Conservation (phyloP, 2,888 invertebrate genomes). For the Aquatica leii region DNA sequence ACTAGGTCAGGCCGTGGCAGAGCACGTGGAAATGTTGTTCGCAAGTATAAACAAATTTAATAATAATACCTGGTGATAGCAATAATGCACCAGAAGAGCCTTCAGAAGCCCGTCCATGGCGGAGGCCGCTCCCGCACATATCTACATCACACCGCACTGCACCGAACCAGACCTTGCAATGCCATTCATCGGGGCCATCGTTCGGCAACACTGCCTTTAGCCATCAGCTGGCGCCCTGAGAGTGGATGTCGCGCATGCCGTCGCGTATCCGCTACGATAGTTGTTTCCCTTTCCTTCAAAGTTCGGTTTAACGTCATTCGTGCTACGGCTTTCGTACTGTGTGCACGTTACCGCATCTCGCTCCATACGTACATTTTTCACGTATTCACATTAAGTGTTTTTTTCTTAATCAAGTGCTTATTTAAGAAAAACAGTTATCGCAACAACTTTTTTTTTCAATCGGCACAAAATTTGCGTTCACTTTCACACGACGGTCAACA, state of each 20-base stretch:
- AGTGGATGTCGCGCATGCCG: constrained; percentile 48
- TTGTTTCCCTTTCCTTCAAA: constrained; percentile 32
- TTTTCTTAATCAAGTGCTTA: too few species aligned
- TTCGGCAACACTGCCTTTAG: constrained; percentile 60
- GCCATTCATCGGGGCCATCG: constrained; percentile 76
- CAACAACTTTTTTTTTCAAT: too few species aligned
- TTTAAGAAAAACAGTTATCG: too few species aligned
- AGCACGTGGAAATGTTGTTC: constrained; percentile 27
- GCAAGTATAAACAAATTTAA: constrained; percentile 22
- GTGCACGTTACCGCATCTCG: constrained; percentile 39
- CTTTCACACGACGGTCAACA: constrained; percentile 33
- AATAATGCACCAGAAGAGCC: constrained; percentile 59
- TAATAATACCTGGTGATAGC: constrained; percentile 55
- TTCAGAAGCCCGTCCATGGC: constrained; percentile 62
- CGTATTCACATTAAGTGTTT: too few species aligned
- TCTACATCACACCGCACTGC: constrained; percentile 57
- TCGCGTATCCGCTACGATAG: constrained; percentile 33
- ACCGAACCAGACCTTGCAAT: constrained; percentile 64
- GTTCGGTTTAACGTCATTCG: constrained; percentile 34
- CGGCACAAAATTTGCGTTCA: constrained; percentile 29
- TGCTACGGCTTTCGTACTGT: constrained; percentile 44
- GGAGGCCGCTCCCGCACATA: constrained; percentile 43
- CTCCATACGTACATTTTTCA: not conserved
- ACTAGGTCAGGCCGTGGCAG: constrained; percentile 30
- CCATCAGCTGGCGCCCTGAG: constrained; percentile 58